Base-by-base conservation (phyloP, 23 tunicate genomes). In the Aplidium turbinatum region DNA sequence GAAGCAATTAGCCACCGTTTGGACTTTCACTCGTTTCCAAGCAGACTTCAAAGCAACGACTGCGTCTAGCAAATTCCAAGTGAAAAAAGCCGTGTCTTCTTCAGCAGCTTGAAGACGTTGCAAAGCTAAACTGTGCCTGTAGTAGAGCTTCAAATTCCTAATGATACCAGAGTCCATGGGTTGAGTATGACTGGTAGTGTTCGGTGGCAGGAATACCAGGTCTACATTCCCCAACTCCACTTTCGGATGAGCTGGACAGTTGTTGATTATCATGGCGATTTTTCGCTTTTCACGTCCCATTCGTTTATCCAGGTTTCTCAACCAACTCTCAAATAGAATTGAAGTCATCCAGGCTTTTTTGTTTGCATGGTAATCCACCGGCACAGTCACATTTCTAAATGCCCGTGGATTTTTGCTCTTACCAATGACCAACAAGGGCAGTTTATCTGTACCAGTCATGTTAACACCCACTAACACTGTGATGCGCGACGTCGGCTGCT, bases 1-100 rank as follows among this genome's bases (percentile, higher is more conserved):
- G 25, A 66, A 66, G 33, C 73, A 34, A 66, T 66, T 66, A 35
- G 40, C 73, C 52, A 66, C 73, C 11, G 51, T 66, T 66, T 66
- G 73, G 73, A n/a, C 21, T 35, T 66, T 34, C 27, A 66, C 52
- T 36, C 52, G 73, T 66, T 66, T 66, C 16, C 68, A 28, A 28
- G 36, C 38, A 6, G 13, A 62, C 20, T 62, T 62, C 13, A n/a
- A 19, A 62, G 16, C 68, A 62, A 54, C 21, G 20, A 54, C 61
- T 54, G 22, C 6, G 23, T 54, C 23, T 54, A 54, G 61, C 61
- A 54, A 54, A 20, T 54, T 54, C 22, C 19, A 54, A 16, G 61
- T 54, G 61, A 54, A 54, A 54, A 25, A 54, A 54, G 21, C 19
- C 61, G 21, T 25, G 19, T 54, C 22, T 16, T 54, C 5, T 54